Percentiles rank a stretch among this genome's conserved stretches.
These are phyloP conservation scores for Clivina fossor DNA, from an alignment of 2,888 invertebrate genomes.

Conservation along the genomic window DNA sequence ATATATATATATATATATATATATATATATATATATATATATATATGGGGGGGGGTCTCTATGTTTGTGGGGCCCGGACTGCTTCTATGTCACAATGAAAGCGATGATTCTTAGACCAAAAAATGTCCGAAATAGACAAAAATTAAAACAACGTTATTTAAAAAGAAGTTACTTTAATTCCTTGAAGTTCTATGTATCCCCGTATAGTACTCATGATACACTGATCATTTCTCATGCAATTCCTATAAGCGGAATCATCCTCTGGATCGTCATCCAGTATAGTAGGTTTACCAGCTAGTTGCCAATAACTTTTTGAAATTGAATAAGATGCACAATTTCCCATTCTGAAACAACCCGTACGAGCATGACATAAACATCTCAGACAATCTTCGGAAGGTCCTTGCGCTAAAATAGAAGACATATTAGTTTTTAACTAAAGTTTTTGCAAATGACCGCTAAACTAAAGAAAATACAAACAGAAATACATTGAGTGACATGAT, in stretches of 20 bases:
- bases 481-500: no score
- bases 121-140: no score
- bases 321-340: slow-evolving; percentile 23
- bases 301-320: slow-evolving; percentile 21
- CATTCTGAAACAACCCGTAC: slow-evolving; percentile 15
- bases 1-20: no score
- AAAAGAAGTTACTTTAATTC: background rate
- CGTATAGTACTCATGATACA: slow-evolving; percentile 22
- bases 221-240: slow-evolving; percentile 17
- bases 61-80: no score
- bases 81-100: no score
- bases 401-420: no score
- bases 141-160: no score
- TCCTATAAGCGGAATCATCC: slow-evolving; percentile 2
- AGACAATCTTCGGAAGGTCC: slow-evolving; percentile 16
- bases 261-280: slow-evolving; percentile 2
- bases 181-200: slow-evolving; percentile 6
- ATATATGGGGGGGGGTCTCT: no score
- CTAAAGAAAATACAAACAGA: no score
- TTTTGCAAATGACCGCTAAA: background rate
- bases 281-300: slow-evolving; percentile 1
- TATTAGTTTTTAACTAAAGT: background rate
- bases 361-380: slow-evolving; percentile 23
- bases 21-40: no score
- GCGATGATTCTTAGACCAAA: no score